Conservation (phyloP, 2,113 vertebrate species). For the Morone saxatilis region DNA sequence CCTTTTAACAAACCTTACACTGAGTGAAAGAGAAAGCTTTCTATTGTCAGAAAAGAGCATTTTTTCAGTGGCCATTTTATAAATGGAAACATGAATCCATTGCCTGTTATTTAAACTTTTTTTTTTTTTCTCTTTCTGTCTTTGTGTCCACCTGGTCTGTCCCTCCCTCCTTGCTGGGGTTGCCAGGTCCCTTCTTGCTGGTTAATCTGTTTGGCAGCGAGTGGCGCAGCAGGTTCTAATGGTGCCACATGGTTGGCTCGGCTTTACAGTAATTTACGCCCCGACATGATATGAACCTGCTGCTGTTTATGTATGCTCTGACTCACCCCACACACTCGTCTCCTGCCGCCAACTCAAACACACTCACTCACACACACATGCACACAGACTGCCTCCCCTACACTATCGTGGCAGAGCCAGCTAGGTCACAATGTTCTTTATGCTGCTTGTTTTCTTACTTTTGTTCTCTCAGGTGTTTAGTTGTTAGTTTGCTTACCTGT, state of each 20-base stretch:
- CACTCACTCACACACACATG: conserved; percentile 1
- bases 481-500: not conserved
- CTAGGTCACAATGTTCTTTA: conserved; percentile 47
- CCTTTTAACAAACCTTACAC: not conserved
- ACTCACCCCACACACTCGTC: conserved; percentile 51
- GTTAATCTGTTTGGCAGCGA: conserved; percentile 48
- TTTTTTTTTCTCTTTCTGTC: not conserved
- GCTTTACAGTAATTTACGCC: conserved; percentile 72
- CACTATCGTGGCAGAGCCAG: conserved; percentile 7
- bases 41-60: not conserved
- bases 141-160: not conserved
- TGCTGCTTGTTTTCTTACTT: conserved; percentile 17
- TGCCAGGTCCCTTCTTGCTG: conserved; percentile 30
- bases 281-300: conserved; percentile 63
- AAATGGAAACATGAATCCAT: not conserved
- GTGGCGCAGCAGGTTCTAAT: conserved; percentile 56
- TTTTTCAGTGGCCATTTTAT: not conserved
- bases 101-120: no score
- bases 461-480: not conserved
- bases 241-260: conserved; percentile 61
- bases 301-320: conserved; percentile 66
- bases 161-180: conserved; percentile 4
- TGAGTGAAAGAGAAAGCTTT: not conserved
- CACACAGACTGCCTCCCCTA: not conserved
- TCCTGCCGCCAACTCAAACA: conserved; percentile 18